Evolutionary conservation across 64 coral and sea anemone genomes (phyloP), one percentile per base, ranked within the genome.

Genomic region (Montipora cactus): DNA sequence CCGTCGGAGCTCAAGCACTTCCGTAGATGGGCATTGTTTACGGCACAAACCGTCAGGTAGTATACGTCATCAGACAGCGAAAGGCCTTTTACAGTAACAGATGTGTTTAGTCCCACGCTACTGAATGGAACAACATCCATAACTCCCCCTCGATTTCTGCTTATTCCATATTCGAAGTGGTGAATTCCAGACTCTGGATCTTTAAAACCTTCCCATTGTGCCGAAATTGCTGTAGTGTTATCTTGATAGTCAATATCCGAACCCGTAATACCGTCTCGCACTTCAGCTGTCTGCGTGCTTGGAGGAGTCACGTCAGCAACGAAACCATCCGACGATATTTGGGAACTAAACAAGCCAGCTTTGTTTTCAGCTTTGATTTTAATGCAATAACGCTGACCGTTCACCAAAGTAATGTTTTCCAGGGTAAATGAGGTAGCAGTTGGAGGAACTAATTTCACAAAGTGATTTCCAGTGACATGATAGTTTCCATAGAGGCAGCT

Each of bases 101-200:
- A 91, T 11, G 75, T 87, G 11, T 95, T 95, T 47, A 71, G 20
- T 5, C 89, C 82, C 4, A 46, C 74, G 15, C 62, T 80, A 8
- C 25, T 37, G 22, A 92, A 92, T 5, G 81, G 80, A 55, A 12
- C 49, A 14, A 92, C 84, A 52, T 91, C 76, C 16, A 75, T 71
- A 46, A 15, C 19, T 0, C 74, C 89, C 1, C 50, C 37, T 37
- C 37, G 37, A 37, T 0, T 37, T 37, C 37, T 37, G 37, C 37
- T 37, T 37, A 37, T 37, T 37, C 37, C 37, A 37, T 37, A 37
- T 37, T 37, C 37, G 37, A 37, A 37, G 37, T 37, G 37, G 37
- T 79, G 47, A 2, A 95, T 91, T 18, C 66, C 76, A 52, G 94
- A 95, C 49, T 95, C 94, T 3, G 44, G 80, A 76, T 95, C 94